A percentile compares a stretch with the other conserved stretches of the same genome.
These are phyloP conservation scores for Australoheros facetus DNA, from an alignment of 2,797 vertebrate species.

Conservation along the genomic window DNA sequence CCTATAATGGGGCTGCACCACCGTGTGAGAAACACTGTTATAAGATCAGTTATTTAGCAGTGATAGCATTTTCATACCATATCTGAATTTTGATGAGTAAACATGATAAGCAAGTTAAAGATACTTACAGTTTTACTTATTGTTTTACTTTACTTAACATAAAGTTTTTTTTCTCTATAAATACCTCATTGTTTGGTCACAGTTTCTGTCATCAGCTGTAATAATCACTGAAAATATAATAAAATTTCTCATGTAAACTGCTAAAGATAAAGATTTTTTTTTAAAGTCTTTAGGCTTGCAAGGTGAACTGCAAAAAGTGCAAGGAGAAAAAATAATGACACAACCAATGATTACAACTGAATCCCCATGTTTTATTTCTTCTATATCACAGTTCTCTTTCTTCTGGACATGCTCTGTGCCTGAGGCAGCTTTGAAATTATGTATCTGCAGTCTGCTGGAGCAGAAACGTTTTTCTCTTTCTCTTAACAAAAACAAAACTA, in stretches of 20 bases:
- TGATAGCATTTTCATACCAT: background rate
- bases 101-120: background rate
- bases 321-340: constrained; percentile 27
- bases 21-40: too few species aligned
- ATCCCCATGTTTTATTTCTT: constrained; percentile 65
- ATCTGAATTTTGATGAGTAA: background rate
- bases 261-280: too few species aligned
- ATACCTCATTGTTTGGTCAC: background rate
- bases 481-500: constrained; percentile 21
- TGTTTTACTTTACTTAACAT: background rate
- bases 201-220: background rate
- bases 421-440: constrained; percentile 51
- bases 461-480: constrained; percentile 8
- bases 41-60: background rate
- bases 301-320: background rate
- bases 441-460: constrained; percentile 23
- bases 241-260: background rate
- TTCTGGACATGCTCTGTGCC: constrained; percentile 50
- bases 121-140: background rate
- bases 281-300: background rate
- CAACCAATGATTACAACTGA: constrained; percentile 25
- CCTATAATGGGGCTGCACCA: too few species aligned
- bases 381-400: constrained; percentile 42
- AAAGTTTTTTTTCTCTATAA: background rate
- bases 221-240: background rate